These are phyloP conservation scores for Phacellophora camtschatica DNA, from an alignment of 30 jellyfish, hydroid and myxozoan species.

Conservation along the genomic window DNA sequence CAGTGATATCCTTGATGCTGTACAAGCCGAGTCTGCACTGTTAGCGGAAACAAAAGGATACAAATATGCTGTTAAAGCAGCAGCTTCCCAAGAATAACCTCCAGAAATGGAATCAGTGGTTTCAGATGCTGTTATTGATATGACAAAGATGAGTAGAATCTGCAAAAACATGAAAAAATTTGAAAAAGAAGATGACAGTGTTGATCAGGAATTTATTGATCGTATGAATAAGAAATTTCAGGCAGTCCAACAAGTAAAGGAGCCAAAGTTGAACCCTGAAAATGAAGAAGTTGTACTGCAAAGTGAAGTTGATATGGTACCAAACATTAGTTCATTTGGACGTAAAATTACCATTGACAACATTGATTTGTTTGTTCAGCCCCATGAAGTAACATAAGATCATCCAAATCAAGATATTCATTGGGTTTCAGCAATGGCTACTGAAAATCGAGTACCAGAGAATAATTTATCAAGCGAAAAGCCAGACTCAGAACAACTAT, in stretches of 20 bases:
- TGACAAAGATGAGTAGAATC: too few relatives aligned
- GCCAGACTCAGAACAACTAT: too few relatives aligned
- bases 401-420: conserved; percentile 5
- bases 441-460: conserved; percentile 4
- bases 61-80: background rate
- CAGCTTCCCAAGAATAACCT: background rate
- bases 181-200: background rate
- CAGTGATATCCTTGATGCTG: background rate
- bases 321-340: too few relatives aligned
- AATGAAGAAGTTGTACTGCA: too few relatives aligned
- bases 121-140: too few relatives aligned
- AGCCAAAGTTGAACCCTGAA: too few relatives aligned
- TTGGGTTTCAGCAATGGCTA: conserved; percentile 28
- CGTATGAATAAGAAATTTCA: background rate
- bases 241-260: background rate
- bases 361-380: background rate
- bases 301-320: too few relatives aligned
- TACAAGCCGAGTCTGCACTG: background rate
- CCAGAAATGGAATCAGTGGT: too few relatives aligned
- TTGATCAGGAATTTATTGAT: background rate
- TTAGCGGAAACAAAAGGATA: background rate
- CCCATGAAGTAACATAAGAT: conserved; percentile 12
- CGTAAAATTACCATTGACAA: conserved; percentile 14
- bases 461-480: conserved; percentile 6
- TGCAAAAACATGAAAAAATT: too few relatives aligned